Base-by-base conservation (phyloP, 2,797 vertebrate species). In the Martes flavigula region DNA sequence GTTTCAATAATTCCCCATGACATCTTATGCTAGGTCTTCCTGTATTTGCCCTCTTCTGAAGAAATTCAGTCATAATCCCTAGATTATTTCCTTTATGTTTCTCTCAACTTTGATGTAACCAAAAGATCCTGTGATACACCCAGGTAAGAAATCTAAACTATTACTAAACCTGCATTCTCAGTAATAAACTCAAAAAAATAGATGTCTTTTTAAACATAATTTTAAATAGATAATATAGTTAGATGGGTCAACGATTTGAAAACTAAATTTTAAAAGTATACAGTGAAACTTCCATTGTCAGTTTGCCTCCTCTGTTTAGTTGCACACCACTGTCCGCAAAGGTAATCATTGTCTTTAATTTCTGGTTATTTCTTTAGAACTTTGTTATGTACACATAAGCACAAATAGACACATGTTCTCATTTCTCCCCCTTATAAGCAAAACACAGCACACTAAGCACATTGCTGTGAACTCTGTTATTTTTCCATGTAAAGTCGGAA, bases 11-110 rank as follows among this genome's bases (percentile, higher is more conserved):
- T 68, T 94, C 32, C 14, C 32, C 75, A 40, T 68, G 35, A 43
- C 3, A 32, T 32, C 54, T 66, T 51, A 30, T 93, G 72, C 77
- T 56, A 91, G 14, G 9, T 90, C 66, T 91, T 54, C 11, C 79
- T 46, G 75, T 81, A 91, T 81, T 98, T 75, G 93, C 4, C 15
- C 30, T 54, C n/a, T 38, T 14, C 64, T 94, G 82, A 35, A 82
- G 72, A 98, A 97, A 7, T 90, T 96, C 30, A 91, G 21, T 54
- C 3, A n/a, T 68, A 54, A 94, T 75, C 66, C 11, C 87, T 60
- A 82, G 40, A 96, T 64, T 64, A 73, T 87, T 97, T 97, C 77
- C 30, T 46, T 90, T 90, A 75, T 20, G 27, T 77, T 32, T 79
- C 90, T 97, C 64, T 85, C 84, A 66, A 46, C 11, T 91, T 89